These are phyloP conservation scores for Melitaea athalia DNA, from an alignment of 2,888 invertebrate genomes.

Conservation along the genomic window DNA sequence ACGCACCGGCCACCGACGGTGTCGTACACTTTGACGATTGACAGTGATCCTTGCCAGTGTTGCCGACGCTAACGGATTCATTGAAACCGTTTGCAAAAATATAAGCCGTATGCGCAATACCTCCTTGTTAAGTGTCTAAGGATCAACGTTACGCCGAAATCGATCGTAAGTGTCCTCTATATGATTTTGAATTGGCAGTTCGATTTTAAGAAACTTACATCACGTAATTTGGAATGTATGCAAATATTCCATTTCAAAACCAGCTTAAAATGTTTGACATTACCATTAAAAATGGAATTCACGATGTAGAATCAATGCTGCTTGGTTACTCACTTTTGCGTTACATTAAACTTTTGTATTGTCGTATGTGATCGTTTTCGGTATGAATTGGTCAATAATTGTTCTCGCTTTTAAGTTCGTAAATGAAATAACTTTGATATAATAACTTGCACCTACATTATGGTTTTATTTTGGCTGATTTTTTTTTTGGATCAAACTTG, in stretches of 20 bases:
- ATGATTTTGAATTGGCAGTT: constrained; percentile 16
- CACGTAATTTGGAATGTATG: constrained; percentile 36
- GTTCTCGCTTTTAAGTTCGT: neutral
- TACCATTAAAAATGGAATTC: constrained; percentile 27
- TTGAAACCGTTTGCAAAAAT: constrained; percentile 5
- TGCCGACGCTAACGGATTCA: constrained; percentile 17
- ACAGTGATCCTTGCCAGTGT: constrained; percentile 51
- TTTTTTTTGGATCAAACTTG: neutral
- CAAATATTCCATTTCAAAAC: constrained; percentile 52
- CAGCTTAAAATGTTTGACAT: constrained; percentile 14
- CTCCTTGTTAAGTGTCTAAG: constrained; percentile 27
- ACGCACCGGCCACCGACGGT: constrained; percentile 52
- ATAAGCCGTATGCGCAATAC: constrained; percentile 21
- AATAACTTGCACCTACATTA: neutral
- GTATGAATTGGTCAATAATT: neutral
- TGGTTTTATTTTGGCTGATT: neutral
- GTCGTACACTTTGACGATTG: constrained; percentile 49
- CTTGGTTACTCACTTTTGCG: constrained; percentile 18
- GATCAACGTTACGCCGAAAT: constrained; percentile 51
- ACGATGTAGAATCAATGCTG: constrained; percentile 21
- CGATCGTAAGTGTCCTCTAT: constrained; percentile 60
- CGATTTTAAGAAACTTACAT: constrained; percentile 22
- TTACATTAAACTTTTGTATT: constrained; percentile 34
- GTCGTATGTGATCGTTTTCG: neutral
- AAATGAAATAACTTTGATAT: neutral